phyloP scores from a whole-genome alignment of 1,140 invertebrate genomes.

The Ladona fulva region DNA sequence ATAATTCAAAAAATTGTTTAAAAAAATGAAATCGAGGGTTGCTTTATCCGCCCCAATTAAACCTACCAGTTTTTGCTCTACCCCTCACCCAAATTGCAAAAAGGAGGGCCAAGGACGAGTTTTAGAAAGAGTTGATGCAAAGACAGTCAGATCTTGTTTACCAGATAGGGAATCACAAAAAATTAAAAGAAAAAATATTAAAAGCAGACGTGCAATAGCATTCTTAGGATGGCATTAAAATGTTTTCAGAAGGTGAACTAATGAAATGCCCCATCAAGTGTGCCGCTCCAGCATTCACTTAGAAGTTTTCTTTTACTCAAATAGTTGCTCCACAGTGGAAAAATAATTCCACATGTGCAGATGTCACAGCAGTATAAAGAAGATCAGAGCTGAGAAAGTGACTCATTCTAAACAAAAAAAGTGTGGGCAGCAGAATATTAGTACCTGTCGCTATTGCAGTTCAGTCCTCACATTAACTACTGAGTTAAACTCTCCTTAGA shows the following conservation, averaged over 20 bases:
- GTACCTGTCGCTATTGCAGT: background rate
- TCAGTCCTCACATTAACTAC: background rate
- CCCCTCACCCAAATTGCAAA: background rate
- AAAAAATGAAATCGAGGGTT: background rate
- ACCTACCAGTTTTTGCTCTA: background rate
- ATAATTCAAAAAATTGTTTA: conserved; percentile 11
- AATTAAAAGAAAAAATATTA: background rate
- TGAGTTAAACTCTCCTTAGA: background rate
- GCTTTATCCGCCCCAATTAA: background rate
- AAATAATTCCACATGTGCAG: background rate
- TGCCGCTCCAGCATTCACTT: background rate
- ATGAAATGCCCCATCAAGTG: background rate
- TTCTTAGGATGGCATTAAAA: background rate
- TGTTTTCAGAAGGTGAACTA: background rate
- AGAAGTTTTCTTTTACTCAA: background rate
- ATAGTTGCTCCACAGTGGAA: background rate
- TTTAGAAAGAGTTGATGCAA: background rate
- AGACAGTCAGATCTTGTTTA: background rate
- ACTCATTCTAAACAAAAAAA: background rate
- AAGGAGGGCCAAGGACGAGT: background rate
- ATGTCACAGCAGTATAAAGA: background rate
- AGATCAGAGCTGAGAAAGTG: background rate
- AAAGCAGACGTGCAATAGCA: background rate
- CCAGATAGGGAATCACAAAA: background rate
- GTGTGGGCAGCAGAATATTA: background rate